These are phyloP conservation scores for Patagioenas fasciata DNA, from an alignment of 2,113 vertebrate species.

Conservation along the genomic window DNA sequence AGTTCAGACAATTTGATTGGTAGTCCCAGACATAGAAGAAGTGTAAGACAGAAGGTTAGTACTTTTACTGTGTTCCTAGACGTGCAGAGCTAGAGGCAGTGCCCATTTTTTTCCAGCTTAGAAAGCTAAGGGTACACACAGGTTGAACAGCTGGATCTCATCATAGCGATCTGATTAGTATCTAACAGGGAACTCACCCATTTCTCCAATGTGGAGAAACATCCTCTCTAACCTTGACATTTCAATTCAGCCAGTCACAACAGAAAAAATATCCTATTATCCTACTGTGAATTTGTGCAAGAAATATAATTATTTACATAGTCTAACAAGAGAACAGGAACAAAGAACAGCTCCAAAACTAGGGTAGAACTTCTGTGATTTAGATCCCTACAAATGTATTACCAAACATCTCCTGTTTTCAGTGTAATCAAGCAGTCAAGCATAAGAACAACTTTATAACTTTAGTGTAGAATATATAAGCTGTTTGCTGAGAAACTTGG, in stretches of 20 bases:
- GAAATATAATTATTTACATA: neutral
- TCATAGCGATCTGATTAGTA: neutral
- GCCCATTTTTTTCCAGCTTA: neutral
- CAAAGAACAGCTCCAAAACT: neutral
- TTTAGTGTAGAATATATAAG: neutral
- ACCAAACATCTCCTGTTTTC: neutral
- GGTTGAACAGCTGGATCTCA: neutral
- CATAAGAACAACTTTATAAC: neutral
- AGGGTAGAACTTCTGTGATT: neutral
- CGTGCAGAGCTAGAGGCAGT: neutral
- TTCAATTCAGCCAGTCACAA: neutral
- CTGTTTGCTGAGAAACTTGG: neutral
- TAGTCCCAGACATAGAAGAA: neutral
- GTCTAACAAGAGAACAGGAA: neutral
- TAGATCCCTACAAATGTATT: neutral
- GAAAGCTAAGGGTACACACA: neutral
- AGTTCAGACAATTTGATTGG: neutral
- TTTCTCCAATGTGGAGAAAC: neutral
- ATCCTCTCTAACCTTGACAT: neutral
- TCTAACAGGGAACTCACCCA: neutral
- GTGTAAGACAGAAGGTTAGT: neutral
- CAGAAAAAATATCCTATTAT: neutral
- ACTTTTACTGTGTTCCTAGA: neutral
- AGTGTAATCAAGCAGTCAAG: neutral
- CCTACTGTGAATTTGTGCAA: neutral